phyloP scores from a whole-genome alignment of 2,113 vertebrate genomes.

The Sander lucioperca region DNA sequence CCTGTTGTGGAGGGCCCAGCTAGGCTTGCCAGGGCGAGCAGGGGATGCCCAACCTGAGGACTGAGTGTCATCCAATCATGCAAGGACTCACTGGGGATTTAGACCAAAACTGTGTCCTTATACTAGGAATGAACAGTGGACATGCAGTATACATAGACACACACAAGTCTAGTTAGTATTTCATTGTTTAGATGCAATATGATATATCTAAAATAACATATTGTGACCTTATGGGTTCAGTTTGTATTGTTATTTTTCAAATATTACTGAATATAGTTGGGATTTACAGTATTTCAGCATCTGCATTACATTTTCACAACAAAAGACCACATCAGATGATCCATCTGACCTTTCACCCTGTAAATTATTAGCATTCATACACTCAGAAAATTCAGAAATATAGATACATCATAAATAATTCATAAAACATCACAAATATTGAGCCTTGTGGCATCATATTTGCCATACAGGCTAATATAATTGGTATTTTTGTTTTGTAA shows the following conservation, averaged over 20 bases:
- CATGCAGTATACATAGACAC: background rate
- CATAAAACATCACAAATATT: background rate
- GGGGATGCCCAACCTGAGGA: slow-evolving; percentile 64
- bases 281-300: background rate
- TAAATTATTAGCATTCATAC: background rate
- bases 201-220: background rate
- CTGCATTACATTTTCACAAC: background rate
- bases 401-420: background rate
- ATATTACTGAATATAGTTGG: background rate
- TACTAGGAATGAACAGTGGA: background rate
- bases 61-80: slow-evolving; percentile 51
- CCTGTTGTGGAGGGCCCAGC: slow-evolving; percentile 82
- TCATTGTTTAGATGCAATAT: background rate
- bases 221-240: background rate
- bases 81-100: slow-evolving; percentile 32
- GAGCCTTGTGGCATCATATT: background rate
- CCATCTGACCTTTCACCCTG: background rate
- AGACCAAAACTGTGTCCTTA: slow-evolving; percentile 3
- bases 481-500: slow-evolving; percentile 7
- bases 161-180: background rate
- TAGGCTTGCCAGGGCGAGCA: slow-evolving; percentile 75
- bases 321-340: background rate
- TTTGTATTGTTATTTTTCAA: background rate
- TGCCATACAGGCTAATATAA: background rate
- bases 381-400: background rate